Evolutionary conservation across 2,797 vertebrate genomes (phyloP), one percentile per base, ranked within the genome.

Genomic region (Caiman crocodilus): DNA sequence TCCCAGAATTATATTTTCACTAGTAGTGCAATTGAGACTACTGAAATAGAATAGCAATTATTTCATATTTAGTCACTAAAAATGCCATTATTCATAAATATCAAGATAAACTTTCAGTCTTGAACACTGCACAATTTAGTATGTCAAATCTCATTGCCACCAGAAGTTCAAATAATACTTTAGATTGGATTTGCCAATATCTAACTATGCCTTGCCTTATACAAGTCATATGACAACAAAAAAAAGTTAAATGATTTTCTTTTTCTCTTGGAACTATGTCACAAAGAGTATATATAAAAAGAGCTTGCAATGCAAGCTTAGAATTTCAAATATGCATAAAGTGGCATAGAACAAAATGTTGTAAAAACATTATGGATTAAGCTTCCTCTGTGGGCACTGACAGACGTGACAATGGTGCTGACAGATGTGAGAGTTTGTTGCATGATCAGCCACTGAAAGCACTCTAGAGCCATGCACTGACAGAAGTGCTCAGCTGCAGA

Each of bases 21-120:
- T 89, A 16, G 78, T 89, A 94, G 28, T 69, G n/a, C 67, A 78
- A 92, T 63, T 76, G 59, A 89, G 74, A 76, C 50, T n/a, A 60
- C 6, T 87, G 23, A 82, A 96, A 84, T 21, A 79, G 84, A 79
- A 87, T 11, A 94, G 28, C 7, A 28, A 56, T 73, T 75, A 25
- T 69, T 90, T 85, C 57, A 84, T 50, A 88, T 85, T 89, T 94
- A 57, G 75, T 93, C 65, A 77, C 20, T 90, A 77, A 81, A 94
- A 94, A 95, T 88, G 12, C 12, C 87, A 73, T 79, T 92, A 59
- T 4, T 96, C 30, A 79, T 88, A 89, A 96, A 94, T 83, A 58
- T 94, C 21, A 92, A n/a, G 28, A 28, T 88, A 89, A 64, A 63
- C 11, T 90, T 85, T 85, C 73, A 77, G 3, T 78, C 75, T 90